Evolutionary conservation across 2,888 invertebrate genomes (phyloP).

Genomic region (Tillus elongatus): DNA sequence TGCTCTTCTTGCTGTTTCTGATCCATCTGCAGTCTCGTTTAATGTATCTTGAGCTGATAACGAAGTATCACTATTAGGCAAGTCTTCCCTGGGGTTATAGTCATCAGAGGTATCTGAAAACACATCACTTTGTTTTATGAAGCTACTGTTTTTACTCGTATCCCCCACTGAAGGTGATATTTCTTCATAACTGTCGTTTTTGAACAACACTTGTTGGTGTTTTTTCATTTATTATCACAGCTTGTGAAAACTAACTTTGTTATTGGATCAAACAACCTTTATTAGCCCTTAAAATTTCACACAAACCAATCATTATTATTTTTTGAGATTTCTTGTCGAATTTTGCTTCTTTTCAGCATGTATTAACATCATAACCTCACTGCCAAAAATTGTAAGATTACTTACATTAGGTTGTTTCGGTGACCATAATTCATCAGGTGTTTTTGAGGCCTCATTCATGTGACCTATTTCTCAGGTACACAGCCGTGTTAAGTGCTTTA

Average conservation of each 20-base stretch:
- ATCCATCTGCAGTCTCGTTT: too few relatives aligned
- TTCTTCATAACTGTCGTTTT: too few relatives aligned
- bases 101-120: too few relatives aligned
- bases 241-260: constrained; percentile 10
- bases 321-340: constrained; percentile 19
- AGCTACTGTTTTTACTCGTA: too few relatives aligned
- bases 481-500: constrained; percentile 25
- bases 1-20: too few relatives aligned
- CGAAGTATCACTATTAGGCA: too few relatives aligned
- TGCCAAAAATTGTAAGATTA: constrained; percentile 19
- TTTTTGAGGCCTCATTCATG: constrained; percentile 17
- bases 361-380: constrained; percentile 18
- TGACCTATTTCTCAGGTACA: constrained; percentile 19
- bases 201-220: too few relatives aligned
- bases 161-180: too few relatives aligned
- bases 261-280: constrained; percentile 17
- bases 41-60: too few relatives aligned
- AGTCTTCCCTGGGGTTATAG: too few relatives aligned
- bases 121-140: too few relatives aligned
- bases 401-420: constrained; percentile 18
- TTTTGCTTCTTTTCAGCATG: constrained; percentile 21
- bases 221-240: constrained; percentile 12
- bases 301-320: constrained; percentile 18
- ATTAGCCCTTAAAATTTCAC: constrained; percentile 18
- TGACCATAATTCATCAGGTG: constrained; percentile 20